Evolutionary conservation across 2,888 invertebrate species (phyloP).

Genomic region (Auanema freiburgensis): DNA sequence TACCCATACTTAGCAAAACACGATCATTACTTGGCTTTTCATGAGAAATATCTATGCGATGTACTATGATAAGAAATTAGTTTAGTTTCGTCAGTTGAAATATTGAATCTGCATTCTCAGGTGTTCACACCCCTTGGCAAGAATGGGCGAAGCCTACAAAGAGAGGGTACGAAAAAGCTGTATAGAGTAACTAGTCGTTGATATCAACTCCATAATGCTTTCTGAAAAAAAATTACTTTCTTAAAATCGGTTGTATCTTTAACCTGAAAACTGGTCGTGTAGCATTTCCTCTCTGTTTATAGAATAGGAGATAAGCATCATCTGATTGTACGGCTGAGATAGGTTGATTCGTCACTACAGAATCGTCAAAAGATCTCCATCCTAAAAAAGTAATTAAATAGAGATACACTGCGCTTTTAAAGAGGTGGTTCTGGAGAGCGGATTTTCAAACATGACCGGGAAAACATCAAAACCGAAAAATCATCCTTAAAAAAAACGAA

Average conservation of each 20-base stretch:
- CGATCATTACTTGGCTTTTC: too few species aligned
- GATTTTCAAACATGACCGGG: too few species aligned
- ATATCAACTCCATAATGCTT: neutral
- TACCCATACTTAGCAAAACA: too few species aligned
- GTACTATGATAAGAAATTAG: too few species aligned
- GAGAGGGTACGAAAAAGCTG: too few species aligned
- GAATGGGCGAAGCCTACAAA: too few species aligned
- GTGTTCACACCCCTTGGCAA: too few species aligned
- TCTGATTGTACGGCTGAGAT: slow-evolving; percentile 53
- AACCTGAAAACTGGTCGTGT: slow-evolving; percentile 37
- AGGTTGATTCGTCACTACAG: slow-evolving; percentile 55
- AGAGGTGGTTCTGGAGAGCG: too few species aligned
- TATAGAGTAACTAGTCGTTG: slow-evolving; percentile 1
- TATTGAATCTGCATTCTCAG: too few species aligned
- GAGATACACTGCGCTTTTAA: neutral
- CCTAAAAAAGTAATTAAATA: slow-evolving; percentile 23
- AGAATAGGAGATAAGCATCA: slow-evolving; percentile 65
- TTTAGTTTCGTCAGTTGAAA: too few species aligned
- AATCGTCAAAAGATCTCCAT: slow-evolving; percentile 66
- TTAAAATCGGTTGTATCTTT: slow-evolving; percentile 4
- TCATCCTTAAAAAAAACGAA: neutral
- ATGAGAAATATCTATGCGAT: too few species aligned
- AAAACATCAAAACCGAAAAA: too few species aligned
- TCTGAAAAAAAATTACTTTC: neutral
- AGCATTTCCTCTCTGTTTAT: slow-evolving; percentile 49